Base-by-base conservation (phyloP, 2,888 invertebrate genomes). In the Andrena fulva region DNA sequence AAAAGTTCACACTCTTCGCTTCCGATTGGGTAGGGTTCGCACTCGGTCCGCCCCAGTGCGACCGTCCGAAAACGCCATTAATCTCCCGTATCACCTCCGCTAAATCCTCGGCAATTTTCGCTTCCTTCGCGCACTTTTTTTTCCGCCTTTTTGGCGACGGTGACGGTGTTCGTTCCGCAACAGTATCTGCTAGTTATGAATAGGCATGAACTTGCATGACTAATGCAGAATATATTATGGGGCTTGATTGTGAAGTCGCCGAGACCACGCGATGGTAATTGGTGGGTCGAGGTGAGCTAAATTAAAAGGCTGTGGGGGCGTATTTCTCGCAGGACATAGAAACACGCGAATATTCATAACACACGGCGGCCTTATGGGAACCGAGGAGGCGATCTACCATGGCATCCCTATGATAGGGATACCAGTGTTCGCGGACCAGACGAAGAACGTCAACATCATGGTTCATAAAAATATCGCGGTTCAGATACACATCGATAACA, bases 341-440 rank as follows among this genome's bases (percentile, higher is more conserved):
- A 93, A 94, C 60, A 91, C 93, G 0, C 90, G 90, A 63, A 92
- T 93, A 7, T 94, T 91, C 20, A 84, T 91, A 59, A 89, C 90
- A 0, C 91, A 92, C 35, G 91, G 91, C 0, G 91, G 91, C 2
- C 70, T 91, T 0, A 85, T 89, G 87, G 89, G 91, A 7, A 77
- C 83, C 16, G 80, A 86, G 59, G 91, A 91, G 84, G 89, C 91
- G n/a, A 59, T 90, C 33, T 62, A 89, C 12, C 77, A 68, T 20
- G 91, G 82, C 0, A 84, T 91, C n/a, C 91, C 91, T 0, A 79
- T 90, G 84, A 89, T 91, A 24, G 90, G 89, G 35, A 74, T 91
- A 5, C 91, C 91, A 1, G 7, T 91, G 5, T 91, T 90, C 69
- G 83, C 60, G 0, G 91, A 91, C 78, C 91, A 91, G 54, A 29